Base-by-base conservation (phyloP, 2,888 invertebrate genomes). In the Parnassius apollo region DNA sequence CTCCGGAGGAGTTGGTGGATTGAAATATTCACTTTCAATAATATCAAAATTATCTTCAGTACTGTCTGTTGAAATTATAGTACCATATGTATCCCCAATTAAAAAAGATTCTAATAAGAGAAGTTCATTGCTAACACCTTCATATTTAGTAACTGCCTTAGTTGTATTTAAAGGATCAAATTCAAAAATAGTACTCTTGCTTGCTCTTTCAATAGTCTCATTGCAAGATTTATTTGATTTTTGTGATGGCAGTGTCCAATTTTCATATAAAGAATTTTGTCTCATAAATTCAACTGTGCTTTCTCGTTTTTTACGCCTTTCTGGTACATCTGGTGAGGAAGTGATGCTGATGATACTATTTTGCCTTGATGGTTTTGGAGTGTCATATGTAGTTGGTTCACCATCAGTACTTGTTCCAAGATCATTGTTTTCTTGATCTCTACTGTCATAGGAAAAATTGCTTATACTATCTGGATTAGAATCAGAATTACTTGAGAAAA, bases 61-160 rank as follows among this genome's bases (percentile, higher is more conserved):
- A 62, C 74, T 81, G 51, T 92, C 92, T 12, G 85, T 85, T 22
- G 86, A 87, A 11, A 91, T 91, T 56, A 94, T 92, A 53, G 93
- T 93, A 8, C 94, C 94, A 72, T 95, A 94, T 22, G 95, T 93
- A 66, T 95, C 95, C 49, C 94, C 94, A 65, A 94, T 94, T 10
- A 96, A 82, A 59, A 95, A 91, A 57, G 95, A 93, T 77, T 96
- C 95, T 35, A 96, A 76, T 25, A 95, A 76, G 69, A 94, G 81
- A 51, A 95, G 75, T 75, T 95, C 94, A 79, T 94, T 94, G 66
- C 93, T 94, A 66, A 94, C 69, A 25, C 90, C 91, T 9, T 84
- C 83, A 75, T 82, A 89, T 61, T 77, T 87, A 59, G 76, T 84
- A 48, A 75, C 68, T 18, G 78, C 62, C 9, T 75, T 70, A 57